Conservation (phyloP, 2,888 invertebrate species). For the Agriopis marginaria region DNA sequence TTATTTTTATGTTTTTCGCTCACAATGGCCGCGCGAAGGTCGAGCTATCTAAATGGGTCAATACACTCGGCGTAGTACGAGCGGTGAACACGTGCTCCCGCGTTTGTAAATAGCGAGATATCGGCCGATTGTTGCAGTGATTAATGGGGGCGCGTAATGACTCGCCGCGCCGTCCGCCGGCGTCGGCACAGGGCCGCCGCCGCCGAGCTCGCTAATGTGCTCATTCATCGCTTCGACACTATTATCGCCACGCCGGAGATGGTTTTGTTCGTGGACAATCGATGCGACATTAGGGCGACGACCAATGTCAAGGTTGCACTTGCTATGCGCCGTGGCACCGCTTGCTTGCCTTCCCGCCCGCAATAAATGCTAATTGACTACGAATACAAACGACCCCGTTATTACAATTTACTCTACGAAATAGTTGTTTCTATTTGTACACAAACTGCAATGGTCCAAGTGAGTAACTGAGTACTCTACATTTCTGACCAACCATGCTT, state of each 20-base stretch:
- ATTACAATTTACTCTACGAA: constrained; percentile 47
- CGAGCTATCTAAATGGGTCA: constrained; percentile 87
- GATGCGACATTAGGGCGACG: constrained; percentile 79
- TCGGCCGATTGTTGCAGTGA: constrained; percentile 87
- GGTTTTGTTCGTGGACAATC: constrained; percentile 80
- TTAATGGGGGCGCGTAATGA: constrained; percentile 86
- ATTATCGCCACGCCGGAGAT: constrained; percentile 75
- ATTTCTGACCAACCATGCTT: not conserved
- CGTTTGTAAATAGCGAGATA: constrained; percentile 87
- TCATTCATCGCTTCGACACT: constrained; percentile 83
- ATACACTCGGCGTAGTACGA: constrained; percentile 85
- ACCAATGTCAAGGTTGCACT: constrained; percentile 85
- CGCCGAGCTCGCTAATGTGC: constrained; percentile 79
- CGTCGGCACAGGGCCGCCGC: constrained; percentile 52
- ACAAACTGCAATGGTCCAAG: constrained; percentile 21
- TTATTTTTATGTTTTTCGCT: constrained; percentile 87
- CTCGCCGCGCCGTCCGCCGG: constrained; percentile 65
- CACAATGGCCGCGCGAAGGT: constrained; percentile 87
- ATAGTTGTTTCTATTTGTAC: constrained; percentile 37
- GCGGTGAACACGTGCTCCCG: constrained; percentile 84
- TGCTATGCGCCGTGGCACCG: constrained; percentile 67
- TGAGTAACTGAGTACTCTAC: constrained; percentile 14
- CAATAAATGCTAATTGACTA: constrained; percentile 70
- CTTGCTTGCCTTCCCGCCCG: constrained; percentile 48
- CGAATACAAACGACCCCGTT: constrained; percentile 65